These are phyloP conservation scores for Leptopterna dolabrata DNA, from an alignment of 2,888 invertebrate species.

Conservation along the genomic window DNA sequence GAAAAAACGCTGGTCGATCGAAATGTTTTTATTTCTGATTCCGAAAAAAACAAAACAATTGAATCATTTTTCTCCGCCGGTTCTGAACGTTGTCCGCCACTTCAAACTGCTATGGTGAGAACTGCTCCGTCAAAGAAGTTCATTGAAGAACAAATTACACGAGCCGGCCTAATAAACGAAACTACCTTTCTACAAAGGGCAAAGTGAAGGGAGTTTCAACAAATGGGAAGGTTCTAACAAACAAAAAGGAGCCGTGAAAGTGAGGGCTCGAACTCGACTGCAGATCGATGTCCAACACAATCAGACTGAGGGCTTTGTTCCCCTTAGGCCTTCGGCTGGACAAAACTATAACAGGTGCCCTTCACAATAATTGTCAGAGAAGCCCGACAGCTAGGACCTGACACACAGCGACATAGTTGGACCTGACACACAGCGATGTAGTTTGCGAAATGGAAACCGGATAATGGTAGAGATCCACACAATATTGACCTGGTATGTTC, in stretches of 20 bases:
- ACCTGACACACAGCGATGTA: too few relatives aligned
- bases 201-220: not conserved
- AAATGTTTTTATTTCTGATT: conserved; percentile 10
- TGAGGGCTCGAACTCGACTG: not conserved
- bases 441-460: too few relatives aligned
- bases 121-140: not conserved
- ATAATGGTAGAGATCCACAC: too few relatives aligned
- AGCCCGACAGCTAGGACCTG: too few relatives aligned
- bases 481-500: too few relatives aligned
- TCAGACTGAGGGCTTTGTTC: not conserved
- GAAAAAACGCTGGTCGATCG: not conserved
- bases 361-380: too few relatives aligned
- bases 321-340: not conserved
- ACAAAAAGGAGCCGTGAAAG: not conserved
- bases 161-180: not conserved
- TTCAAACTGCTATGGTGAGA: not conserved
- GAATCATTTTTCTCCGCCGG: not conserved
- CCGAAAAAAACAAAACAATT: not conserved
- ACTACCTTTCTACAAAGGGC: not conserved
- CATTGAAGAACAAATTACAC: not conserved
- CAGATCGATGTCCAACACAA: not conserved
- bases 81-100: not conserved
- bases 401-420: too few relatives aligned
- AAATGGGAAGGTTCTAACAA: not conserved
- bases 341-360: too few relatives aligned